These are phyloP conservation scores for Acanthurus lineatus DNA, from an alignment of 2,797 vertebrate genomes.

Conservation along the genomic window DNA sequence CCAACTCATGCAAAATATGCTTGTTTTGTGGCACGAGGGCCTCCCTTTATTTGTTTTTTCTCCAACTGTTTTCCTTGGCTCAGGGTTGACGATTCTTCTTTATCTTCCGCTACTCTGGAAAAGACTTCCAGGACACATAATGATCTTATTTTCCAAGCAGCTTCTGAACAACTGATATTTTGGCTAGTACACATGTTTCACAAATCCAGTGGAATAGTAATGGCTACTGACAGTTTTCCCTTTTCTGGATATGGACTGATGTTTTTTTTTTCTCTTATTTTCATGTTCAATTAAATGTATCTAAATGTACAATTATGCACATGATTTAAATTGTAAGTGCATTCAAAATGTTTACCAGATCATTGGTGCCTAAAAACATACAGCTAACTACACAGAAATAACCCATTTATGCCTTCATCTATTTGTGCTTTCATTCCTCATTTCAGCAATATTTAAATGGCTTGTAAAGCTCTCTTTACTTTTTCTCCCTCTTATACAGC, in stretches of 20 bases:
- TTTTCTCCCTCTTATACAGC: neutral
- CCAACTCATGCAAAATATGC: neutral
- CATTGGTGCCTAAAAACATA: too few species aligned
- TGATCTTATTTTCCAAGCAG: constrained; percentile 36
- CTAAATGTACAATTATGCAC: neutral
- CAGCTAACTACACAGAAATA: too few species aligned
- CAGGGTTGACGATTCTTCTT: constrained; percentile 17
- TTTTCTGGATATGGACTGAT: neutral
- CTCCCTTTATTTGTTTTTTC: constrained; percentile 8
- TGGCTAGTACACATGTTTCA: constrained; percentile 3
- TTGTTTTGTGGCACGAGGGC: neutral
- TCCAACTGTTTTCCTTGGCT: constrained; percentile 58
- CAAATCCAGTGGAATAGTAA: neutral
- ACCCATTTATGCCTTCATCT: too few species aligned
- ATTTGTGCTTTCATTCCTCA: neutral
- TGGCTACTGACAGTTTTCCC: neutral
- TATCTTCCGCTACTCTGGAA: constrained; percentile 40
- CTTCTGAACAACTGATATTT: constrained; percentile 35
- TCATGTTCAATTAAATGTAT: neutral
- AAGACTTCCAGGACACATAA: constrained; percentile 24
- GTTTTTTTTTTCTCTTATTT: neutral
- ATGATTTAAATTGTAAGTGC: neutral
- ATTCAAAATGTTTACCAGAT: neutral
- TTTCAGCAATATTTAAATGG: neutral
- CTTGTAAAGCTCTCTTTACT: neutral